Evolutionary conservation across 2,888 invertebrate genomes (phyloP).

Genomic region (Ferdinandea cuprea): DNA sequence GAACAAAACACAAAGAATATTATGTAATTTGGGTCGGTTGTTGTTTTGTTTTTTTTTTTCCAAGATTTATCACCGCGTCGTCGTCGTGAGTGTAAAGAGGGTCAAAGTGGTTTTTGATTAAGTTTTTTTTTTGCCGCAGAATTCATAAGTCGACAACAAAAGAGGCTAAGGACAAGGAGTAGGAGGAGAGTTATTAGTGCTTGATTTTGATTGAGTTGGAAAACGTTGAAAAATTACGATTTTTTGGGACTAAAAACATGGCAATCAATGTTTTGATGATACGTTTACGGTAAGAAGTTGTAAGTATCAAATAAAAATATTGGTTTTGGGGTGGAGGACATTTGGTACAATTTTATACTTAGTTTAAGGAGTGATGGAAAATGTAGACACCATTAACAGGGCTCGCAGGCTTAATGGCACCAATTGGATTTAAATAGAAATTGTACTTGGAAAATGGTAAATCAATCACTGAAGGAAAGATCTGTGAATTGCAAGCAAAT

Average conservation of each 20-base stretch:
- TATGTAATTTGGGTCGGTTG: conserved; percentile 23
- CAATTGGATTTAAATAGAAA: too few relatives aligned
- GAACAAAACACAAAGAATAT: neutral
- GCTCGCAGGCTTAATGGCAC: too few relatives aligned
- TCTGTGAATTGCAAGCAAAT: too few relatives aligned
- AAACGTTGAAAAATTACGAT: neutral
- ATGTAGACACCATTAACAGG: too few relatives aligned
- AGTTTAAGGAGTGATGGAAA: too few relatives aligned
- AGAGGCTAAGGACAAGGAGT: neutral
- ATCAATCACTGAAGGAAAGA: too few relatives aligned
- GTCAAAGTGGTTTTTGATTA: conserved; percentile 13
- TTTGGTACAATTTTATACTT: too few relatives aligned
- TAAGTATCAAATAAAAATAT: too few relatives aligned
- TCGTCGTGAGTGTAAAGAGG: conserved; percentile 1
- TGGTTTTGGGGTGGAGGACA: neutral
- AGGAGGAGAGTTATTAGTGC: neutral
- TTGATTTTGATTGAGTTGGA: conserved; percentile 14
- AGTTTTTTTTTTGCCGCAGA: neutral
- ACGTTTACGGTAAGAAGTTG: neutral
- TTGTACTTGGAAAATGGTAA: too few relatives aligned
- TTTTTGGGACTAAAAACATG: conserved; percentile 12
- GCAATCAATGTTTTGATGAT: conserved; percentile 4
- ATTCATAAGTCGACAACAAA: neutral
- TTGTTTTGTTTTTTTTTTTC: conserved; percentile 40
- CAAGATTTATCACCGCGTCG: conserved; percentile 40